Evolutionary conservation across 2,113 vertebrate genomes (phyloP), one percentile per base, ranked within the genome.

Genomic region (Hemicordylus capensis): DNA sequence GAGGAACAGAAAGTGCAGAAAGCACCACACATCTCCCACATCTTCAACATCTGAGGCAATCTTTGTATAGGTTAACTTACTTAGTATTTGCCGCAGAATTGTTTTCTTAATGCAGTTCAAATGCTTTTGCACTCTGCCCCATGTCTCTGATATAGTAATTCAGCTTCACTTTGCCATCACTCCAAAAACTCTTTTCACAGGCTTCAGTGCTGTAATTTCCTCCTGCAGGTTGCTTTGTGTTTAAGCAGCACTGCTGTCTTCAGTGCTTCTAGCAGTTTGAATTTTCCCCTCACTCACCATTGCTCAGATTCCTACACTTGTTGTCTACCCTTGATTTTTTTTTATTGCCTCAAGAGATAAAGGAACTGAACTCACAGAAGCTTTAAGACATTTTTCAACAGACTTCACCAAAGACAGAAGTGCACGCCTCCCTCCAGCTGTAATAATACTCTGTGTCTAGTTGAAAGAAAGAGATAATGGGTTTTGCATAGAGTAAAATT

Each of bases 51-150:
- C 24, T 67, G 61, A 37, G 39, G n/a, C 78, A 51, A 8, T 20
- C 46, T 56, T 69, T 1, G 12, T 26, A 54, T 39, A 39, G 37
- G 64, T 69, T 26, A 70, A 69, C n/a, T 17, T 69, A 54, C 64
- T 81, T 6, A 39, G 26, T 39, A 69, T 51, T 54, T 90, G 76
- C 93, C 90, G 89, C 84, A 89, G 75, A 89, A 80, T 63, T 37
- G 56, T 88, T 90, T 88, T 90, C 87, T 89, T 90, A 95, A 93
- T 90, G 90, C 86, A 93, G 88, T 93, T 87, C 70, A 86, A 90
- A 88, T 85, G 69, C 88, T 95, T 93, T 93, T 93, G 80, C 88
- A 90, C 87, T 86, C 88, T 22, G 22, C 67, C 88, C 92, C 90
- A 90, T 84, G 70, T 87, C 74, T 94, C 87, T 90, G 66, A 88